Evolutionary conservation across 2,797 vertebrate species (phyloP), one percentile per base, ranked within the genome.

Genomic region (Knipowitschia caucasica): DNA sequence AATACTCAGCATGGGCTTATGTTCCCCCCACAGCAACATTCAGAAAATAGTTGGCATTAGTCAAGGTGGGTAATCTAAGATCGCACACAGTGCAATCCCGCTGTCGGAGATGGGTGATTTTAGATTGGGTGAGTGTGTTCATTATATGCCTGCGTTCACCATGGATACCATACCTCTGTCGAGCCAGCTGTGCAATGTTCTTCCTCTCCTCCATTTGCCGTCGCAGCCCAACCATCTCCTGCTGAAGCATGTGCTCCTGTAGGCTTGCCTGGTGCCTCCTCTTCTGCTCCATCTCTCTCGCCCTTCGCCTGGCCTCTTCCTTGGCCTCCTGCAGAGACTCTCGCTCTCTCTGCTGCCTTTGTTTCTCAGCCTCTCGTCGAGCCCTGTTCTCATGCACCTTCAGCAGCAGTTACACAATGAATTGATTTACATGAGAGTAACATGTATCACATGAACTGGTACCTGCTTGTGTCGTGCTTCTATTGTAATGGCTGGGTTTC

Each of bases 391-490:
- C 94, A 67, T 90, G 94, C 46, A 98, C 94, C 93, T 96, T 56
- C 45, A 30, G 34, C 15, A 54, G 34, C 42, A 77, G 67, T 61
- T 40, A 61, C 57, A 36, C 38, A 62, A 67, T 68, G 62, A 60
- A 25, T 31, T 36, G 29, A 21, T 34, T 62, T 29, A 11, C 52
- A 0, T 0, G n/a, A 15, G 2, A 30, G 58, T n/a, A 5, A 1
- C 1, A n/a, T 15, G 49, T 8, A 50, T 38, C 42, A 17, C 8
- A 88, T 82, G 77, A 86, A 87, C 36, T 18, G 10, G 15, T 29
- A 97, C 94, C 93, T 94, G 93, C 68, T 91, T 86, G 79, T 98
- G 96, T 56, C 94, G 91, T 46, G 93, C 86, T 72, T 97, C 93
- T 94, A 98, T 98, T 66, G 87, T 91, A 77, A 97, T 42, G 11